These are phyloP conservation scores for Clavelina lepadiformis DNA, from an alignment of 23 tunicate species.

Conservation along the genomic window DNA sequence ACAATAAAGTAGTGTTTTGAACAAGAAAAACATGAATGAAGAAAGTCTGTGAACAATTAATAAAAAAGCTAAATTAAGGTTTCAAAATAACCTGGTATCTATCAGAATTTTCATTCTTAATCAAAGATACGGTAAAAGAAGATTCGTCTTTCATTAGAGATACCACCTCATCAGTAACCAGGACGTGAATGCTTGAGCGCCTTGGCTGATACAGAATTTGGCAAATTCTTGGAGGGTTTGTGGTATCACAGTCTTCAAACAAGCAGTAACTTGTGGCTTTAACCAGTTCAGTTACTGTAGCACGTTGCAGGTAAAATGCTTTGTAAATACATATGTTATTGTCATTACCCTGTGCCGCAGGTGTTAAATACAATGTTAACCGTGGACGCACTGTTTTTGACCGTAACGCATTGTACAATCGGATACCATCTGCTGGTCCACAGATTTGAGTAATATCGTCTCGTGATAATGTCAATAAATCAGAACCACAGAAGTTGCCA, in stretches of 20 bases:
- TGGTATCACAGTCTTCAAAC: constrained; percentile 26
- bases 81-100: constrained; percentile 71
- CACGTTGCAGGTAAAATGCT: constrained; percentile 58
- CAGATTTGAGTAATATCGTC: constrained; percentile 89
- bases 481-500: constrained; percentile 59
- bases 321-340: constrained; percentile 24
- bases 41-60: no score
- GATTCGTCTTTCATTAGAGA: constrained; percentile 79
- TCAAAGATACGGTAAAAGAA: constrained; percentile 52
- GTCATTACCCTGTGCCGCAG: constrained; percentile 25
- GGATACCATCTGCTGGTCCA: constrained; percentile 83
- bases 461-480: constrained; percentile 69
- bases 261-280: constrained; percentile 49
- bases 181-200: constrained; percentile 68
- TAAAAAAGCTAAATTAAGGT: no score
- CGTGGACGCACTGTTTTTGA: constrained; percentile 61
- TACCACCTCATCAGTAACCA: constrained; percentile 95
- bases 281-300: constrained; percentile 46
- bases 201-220: constrained; percentile 79
- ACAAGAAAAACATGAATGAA: no score
- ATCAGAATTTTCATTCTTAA: constrained; percentile 53
- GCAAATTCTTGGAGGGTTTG: constrained; percentile 19
- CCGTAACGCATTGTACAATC: constrained; percentile 73
- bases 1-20: no score
- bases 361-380: constrained; percentile 70